phyloP scores from a whole-genome alignment of 2,888 invertebrate species.

The Aspidapion aeneum region DNA sequence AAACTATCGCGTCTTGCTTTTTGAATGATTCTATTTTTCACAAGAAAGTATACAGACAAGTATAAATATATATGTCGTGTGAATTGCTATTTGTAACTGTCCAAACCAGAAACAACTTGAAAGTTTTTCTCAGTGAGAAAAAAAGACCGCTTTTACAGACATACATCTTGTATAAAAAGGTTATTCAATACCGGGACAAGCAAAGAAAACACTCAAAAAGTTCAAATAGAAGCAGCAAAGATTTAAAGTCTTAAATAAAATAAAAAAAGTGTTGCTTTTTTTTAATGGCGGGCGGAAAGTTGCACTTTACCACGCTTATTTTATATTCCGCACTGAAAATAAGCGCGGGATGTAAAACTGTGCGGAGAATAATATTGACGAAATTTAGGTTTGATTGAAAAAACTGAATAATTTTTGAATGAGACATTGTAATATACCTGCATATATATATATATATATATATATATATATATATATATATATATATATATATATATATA shows the following conservation, averaged over 20 bases:
- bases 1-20: constrained; percentile 23
- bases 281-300: no score
- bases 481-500: no score
- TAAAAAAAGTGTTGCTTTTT: no score
- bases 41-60: background rate
- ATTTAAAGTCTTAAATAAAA: background rate
- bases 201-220: background rate
- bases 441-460: no score
- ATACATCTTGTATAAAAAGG: background rate
- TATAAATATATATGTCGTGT: constrained; percentile 16
- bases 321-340: no score
- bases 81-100: constrained; percentile 24
- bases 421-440: no score
- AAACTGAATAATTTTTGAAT: no score
- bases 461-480: no score
- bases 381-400: no score
- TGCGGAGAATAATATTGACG: no score
- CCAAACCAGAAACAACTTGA: constrained; percentile 10
- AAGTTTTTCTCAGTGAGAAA: background rate
- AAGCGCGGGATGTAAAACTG: no score
- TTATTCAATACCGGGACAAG: background rate
- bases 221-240: background rate
- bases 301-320: no score
- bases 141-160: background rate
- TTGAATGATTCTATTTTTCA: constrained; percentile 26